Evolutionary conservation across 2,888 invertebrate species (phyloP), one percentile per base, ranked within the genome.

Genomic region (Eupelmus urozonus): DNA sequence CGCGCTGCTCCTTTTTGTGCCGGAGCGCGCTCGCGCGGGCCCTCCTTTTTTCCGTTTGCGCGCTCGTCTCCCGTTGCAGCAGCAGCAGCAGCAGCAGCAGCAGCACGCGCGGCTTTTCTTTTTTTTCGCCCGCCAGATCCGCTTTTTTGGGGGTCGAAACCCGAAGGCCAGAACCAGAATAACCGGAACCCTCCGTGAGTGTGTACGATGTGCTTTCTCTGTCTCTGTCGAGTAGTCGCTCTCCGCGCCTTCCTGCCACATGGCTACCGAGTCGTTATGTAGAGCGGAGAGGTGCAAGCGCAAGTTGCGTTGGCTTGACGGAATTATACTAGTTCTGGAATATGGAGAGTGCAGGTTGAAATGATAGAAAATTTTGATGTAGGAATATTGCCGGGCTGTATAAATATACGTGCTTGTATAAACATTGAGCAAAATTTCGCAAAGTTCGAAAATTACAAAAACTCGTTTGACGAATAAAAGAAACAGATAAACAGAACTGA

Each of bases 91-190:
- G 16, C 49, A 9, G 49, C 13, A 13, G 7, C 49, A 3, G 7
- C 49, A 13, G 20, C 53, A 16, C 27, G 4, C 60, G 29, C 34
- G 2, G 18, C 34, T 45, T 16, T 45, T 45, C 23, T 74, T 69
- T 81, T 80, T 81, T 76, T 79, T 60, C 51, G 70, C 74, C 53
- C 51, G 29, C 45, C 69, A 18, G 69, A 70, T 81, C 79, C 67
- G 81, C 80, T 81, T 83, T 84, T 84, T 84, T 81, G 83, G 81
- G 84, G 84, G 77, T 83, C 83, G 81, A 82, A 83, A 84, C 79
- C 78, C 81, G 82, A 82, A 84, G 82, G 80, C 82, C 82, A 85
- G 82, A 85, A 85, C 84, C 85, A 84, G 84, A 85, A 85, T 85
- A 85, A 85, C 85, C 84, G 84, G 85, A 85, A 85, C 84, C 83